Evolutionary conservation across 2,113 vertebrate genomes (phyloP).

Genomic region (Polypterus bichir): DNA sequence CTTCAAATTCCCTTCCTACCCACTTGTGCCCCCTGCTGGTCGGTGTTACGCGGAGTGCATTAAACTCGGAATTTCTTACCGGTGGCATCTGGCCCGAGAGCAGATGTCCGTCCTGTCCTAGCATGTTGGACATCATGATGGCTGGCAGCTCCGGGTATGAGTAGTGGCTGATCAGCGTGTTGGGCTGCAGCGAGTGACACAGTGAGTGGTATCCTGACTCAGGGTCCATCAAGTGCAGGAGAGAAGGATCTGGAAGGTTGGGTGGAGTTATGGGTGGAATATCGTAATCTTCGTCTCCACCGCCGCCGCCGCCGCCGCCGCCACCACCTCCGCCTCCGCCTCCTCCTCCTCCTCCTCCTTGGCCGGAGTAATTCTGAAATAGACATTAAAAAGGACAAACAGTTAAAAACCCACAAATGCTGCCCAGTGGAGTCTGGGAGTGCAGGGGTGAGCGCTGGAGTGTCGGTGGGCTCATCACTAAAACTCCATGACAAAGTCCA

Average conservation of each 20-base stretch:
- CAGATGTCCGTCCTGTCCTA: slow-evolving; percentile 87
- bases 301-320: slow-evolving; percentile 29
- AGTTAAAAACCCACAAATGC: too few species aligned
- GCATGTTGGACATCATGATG: slow-evolving; percentile 97
- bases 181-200: slow-evolving; percentile 84
- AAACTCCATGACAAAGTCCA: too few species aligned
- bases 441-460: too few species aligned
- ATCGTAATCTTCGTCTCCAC: slow-evolving; percentile 85
- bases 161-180: slow-evolving; percentile 87
- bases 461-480: too few species aligned
- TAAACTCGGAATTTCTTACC: slow-evolving; percentile 56
- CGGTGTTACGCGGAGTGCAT: too few species aligned
- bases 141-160: slow-evolving; percentile 91
- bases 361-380: slow-evolving; percentile 72
- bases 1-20: too few species aligned
- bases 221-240: slow-evolving; percentile 91
- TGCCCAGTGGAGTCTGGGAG: too few species aligned
- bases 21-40: neutral
- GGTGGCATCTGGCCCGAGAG: slow-evolving; percentile 89
- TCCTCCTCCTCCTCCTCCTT: slow-evolving; percentile 45
- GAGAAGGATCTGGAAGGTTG: slow-evolving; percentile 81
- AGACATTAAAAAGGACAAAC: slow-evolving; percentile 8
- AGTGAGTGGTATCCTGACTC: slow-evolving; percentile 79
- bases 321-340: slow-evolving; percentile 37
- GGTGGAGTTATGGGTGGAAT: slow-evolving; percentile 96